A percentile compares a stretch with the other conserved stretches of the same genome.
These are phyloP conservation scores for Onychomys torridus DNA, from an alignment of 2,797 vertebrate genomes.

Conservation along the genomic window DNA sequence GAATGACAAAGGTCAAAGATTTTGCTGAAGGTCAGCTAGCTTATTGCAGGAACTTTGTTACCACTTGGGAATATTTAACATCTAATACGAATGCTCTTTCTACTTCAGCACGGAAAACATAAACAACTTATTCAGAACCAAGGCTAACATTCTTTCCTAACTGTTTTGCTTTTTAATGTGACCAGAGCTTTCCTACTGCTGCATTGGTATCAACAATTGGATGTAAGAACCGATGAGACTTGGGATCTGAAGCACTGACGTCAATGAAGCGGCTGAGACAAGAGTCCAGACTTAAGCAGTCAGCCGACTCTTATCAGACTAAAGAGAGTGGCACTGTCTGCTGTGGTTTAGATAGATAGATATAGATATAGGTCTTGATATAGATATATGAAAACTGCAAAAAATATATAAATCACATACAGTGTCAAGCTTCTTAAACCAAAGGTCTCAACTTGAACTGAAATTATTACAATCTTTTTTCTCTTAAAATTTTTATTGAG, in stretches of 20 bases:
- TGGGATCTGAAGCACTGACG: background rate
- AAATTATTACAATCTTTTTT: constrained; percentile 18
- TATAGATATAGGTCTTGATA: no score
- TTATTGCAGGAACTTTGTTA: background rate
- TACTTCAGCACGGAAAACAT: background rate
- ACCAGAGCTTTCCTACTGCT: background rate
- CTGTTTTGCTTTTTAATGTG: background rate
- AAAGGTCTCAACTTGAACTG: background rate
- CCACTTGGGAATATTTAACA: background rate
- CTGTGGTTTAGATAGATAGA: background rate
- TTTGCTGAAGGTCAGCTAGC: background rate
- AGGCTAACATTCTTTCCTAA: constrained; percentile 5
- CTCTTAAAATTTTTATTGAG: background rate
- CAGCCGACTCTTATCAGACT: background rate
- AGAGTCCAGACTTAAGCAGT: background rate
- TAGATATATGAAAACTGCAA: background rate
- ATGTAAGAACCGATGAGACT: background rate
- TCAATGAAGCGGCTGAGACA: background rate
- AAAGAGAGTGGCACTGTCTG: background rate
- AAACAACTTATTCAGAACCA: constrained; percentile 14
- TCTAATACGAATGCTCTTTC: background rate
- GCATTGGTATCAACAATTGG: background rate
- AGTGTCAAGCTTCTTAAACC: background rate
- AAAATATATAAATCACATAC: background rate
- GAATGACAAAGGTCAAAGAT: background rate